phyloP scores from a whole-genome alignment of 2,888 invertebrate genomes.

The Xanthostigma xanthostigma region DNA sequence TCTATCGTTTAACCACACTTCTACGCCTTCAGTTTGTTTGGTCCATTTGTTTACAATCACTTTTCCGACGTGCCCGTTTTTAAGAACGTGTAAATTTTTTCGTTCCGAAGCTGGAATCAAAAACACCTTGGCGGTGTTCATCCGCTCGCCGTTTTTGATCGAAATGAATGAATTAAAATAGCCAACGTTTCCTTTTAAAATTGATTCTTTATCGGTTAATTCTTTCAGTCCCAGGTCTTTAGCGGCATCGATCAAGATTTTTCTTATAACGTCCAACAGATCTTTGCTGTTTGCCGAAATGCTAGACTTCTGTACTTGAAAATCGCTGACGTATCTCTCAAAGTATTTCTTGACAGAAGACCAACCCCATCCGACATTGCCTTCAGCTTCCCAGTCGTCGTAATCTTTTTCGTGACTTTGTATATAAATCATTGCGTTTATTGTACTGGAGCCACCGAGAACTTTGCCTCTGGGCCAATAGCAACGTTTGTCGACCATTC shows the following conservation, averaged over 20 bases:
- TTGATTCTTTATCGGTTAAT: constrained; percentile 17
- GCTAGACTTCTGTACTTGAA: background rate
- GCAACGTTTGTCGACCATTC: constrained; percentile 21
- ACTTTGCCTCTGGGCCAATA: no score
- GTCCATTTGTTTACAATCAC: constrained; percentile 30
- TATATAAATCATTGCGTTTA: constrained; percentile 15
- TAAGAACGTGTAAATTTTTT: constrained; percentile 31
- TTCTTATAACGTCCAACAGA: background rate
- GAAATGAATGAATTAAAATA: constrained; percentile 27
- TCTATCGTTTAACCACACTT: constrained; percentile 23
- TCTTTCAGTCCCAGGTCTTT: constrained; percentile 20
- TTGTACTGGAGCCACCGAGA: no score
- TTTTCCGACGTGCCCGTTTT: constrained; percentile 31
- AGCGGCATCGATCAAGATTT: constrained; percentile 13
- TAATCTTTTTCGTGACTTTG: constrained; percentile 48
- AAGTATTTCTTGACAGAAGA: constrained; percentile 12
- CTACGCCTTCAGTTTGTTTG: constrained; percentile 30
- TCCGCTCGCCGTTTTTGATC: constrained; percentile 26
- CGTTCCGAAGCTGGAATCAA: constrained; percentile 24
- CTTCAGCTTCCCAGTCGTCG: constrained; percentile 38
- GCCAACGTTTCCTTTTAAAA: constrained; percentile 23
- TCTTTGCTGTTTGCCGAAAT: background rate
- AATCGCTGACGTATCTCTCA: constrained; percentile 15
- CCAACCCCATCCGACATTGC: constrained; percentile 17
- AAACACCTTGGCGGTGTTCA: constrained; percentile 27